Evolutionary conservation across 2,797 vertebrate species (phyloP), one percentile per base, ranked within the genome.

Genomic region (Gallinago nigripennis): DNA sequence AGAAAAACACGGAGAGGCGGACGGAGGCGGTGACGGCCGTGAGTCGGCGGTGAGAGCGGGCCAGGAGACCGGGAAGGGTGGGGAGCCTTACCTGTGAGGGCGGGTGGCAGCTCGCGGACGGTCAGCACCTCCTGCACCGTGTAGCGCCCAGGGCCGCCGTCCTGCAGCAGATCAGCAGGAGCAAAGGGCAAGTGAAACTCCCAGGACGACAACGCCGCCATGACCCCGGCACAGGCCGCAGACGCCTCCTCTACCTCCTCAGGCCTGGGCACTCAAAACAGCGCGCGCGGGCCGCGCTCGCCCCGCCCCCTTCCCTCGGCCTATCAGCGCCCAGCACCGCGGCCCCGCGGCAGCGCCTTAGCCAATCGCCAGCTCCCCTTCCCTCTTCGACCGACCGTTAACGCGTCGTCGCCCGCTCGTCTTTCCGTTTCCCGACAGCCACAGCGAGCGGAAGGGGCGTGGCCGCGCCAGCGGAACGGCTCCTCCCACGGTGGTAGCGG

Each of bases 41-140:
- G 23, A 93, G 45, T 16, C 16, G 2, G 50, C 41, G 3, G 33
- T 3, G 17, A 17, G 20, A 30, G 7, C 27, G 9, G 15, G 9
- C 11, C 8, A 4, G 50, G 21, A 46, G 45, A 8, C 8, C 15
- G 5, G 24, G 8, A 6, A 0, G 1, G 1, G 8, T 4, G 27
- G 2, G 8, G 2, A 5, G 7, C 39, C 24, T 98, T 94, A 99
- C 99, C 98, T 82, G 76, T 95, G 48, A 99, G 84, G 16, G 97
- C 97, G 4, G 97, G 41, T 0, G 97, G 93, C 56, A 99, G 97
- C 37, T 99, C 98, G 64, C 97, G 97, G 18, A 89, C 64, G 1
- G 98, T 23, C 17, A 98, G 87, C 11, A 99, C 98, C 86, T 99
- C 98, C 84, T 98, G 98, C 23, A 99, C 99, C 14, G 98, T 98